A percentile compares a stretch with the other conserved stretches of the same genome.
Evolutionary conservation across 2,888 invertebrate species (phyloP).

Genomic region (Acrobasis consociella): DNA sequence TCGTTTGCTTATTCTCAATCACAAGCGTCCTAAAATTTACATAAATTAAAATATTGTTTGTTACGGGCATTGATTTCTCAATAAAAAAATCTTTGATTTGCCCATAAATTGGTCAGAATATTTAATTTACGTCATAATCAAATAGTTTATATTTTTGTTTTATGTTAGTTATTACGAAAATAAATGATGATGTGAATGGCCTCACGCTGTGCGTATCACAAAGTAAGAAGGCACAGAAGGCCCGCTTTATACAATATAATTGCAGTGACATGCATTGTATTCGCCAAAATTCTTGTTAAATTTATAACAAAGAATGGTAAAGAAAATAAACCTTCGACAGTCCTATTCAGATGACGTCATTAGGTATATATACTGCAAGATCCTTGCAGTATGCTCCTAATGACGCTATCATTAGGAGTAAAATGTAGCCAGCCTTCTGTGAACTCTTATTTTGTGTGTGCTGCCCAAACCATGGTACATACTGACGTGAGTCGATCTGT

Average conservation of each 20-base stretch:
- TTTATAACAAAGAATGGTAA: too few species aligned
- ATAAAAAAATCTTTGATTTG: conserved; percentile 11
- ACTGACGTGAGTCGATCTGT: conserved; percentile 73
- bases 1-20: conserved; percentile 5
- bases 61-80: conserved; percentile 6
- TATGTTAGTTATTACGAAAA: conserved; percentile 8
- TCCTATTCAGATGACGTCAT: too few species aligned
- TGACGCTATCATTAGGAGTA: background rate
- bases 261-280: too few species aligned
- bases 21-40: background rate
- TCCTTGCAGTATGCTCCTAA: too few species aligned
- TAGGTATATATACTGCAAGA: too few species aligned
- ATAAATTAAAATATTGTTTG: conserved; percentile 9
- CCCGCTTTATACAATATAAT: background rate
- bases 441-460: conserved; percentile 34
- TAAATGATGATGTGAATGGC: conserved; percentile 17
- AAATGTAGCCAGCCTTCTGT: background rate
- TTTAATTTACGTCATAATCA: conserved; percentile 16
- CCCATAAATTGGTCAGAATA: background rate
- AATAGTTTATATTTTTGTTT: conserved; percentile 12
- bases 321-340: too few species aligned
- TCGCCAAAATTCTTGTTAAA: too few species aligned
- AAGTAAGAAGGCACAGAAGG: conserved; percentile 14
- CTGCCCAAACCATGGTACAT: conserved; percentile 45
- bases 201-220: conserved; percentile 19